These are phyloP conservation scores for Penaeus vannamei DNA, from an alignment of 1,140 invertebrate genomes.

Conservation along the genomic window DNA sequence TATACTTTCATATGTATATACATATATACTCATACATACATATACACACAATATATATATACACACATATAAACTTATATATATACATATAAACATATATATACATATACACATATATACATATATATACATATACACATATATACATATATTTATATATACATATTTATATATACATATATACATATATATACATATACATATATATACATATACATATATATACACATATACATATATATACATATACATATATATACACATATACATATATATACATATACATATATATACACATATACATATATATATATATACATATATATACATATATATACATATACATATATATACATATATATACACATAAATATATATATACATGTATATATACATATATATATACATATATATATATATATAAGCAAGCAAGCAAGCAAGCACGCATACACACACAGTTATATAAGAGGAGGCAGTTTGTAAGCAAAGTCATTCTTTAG, in stretches of 20 bases:
- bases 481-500: not conserved
- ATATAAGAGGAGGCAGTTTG: not conserved
- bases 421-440: not conserved
- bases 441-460: conserved; percentile 10
- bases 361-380: not conserved
- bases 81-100: no score
- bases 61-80: no score
- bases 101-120: no score
- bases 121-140: no score
- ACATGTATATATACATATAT: conserved; percentile 29
- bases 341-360: not conserved
- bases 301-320: not conserved
- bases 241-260: not conserved
- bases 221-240: not conserved
- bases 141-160: no score
- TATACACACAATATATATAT: not conserved
- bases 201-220: not conserved
- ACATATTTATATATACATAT: no score
- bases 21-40: conserved; percentile 14
- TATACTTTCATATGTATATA: not conserved
- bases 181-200: no score
- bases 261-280: not conserved
- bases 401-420: conserved; percentile 36
- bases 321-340: not conserved
- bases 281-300: not conserved